Evolutionary conservation across 2,113 vertebrate species (phyloP), one percentile per base, ranked within the genome.

Genomic region (Erpornis zantholeuca): DNA sequence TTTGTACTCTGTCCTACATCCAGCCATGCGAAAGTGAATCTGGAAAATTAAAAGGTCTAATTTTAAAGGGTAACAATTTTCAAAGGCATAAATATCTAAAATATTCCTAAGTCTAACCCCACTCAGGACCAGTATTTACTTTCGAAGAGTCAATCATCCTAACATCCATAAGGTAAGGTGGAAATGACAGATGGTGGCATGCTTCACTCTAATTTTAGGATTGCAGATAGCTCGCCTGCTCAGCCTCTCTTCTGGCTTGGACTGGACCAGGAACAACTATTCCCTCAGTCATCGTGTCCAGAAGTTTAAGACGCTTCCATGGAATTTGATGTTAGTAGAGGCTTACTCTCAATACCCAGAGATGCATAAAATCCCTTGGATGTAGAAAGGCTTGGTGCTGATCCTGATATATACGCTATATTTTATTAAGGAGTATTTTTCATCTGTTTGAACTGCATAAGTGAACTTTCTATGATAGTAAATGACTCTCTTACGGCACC

Each of bases 361-460:
- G 49, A 85, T 33, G 35, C 13, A 38, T 42, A 72, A 91, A 89
- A 85, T 66, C 44, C 44, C 44, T 36, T 36, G 77, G 45, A 63
- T 90, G 29, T 68, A 50, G n/a, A 69, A 86, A 95, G 59, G 20
- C 28, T 86, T 96, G 45, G 83, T 40, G 47, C 65, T 93, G 88
- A 94, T 94, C 63, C 83, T 75, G 61, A 73, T 84, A 69, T 82
- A 76, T 52, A 66, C 0, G 4, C 47, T 94, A 9, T 90, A 76
- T 79, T 94, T 95, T 75, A 83, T 68, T 81, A 88, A 85, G 50
- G 23, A 94, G 27, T 88, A 90, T 92, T 91, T 96, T 76, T 91
- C 68, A 88, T 95, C 84, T 94, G 40, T 94, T 94, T 95, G 88
- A 97, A 95, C 64, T 75, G 61, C n/a, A 42, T 89, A 76, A 88